Percentiles rank a stretch among this genome's conserved stretches.
phyloP scores from a whole-genome alignment of 2,888 invertebrate genomes.

The Drosophila infuscata region DNA sequence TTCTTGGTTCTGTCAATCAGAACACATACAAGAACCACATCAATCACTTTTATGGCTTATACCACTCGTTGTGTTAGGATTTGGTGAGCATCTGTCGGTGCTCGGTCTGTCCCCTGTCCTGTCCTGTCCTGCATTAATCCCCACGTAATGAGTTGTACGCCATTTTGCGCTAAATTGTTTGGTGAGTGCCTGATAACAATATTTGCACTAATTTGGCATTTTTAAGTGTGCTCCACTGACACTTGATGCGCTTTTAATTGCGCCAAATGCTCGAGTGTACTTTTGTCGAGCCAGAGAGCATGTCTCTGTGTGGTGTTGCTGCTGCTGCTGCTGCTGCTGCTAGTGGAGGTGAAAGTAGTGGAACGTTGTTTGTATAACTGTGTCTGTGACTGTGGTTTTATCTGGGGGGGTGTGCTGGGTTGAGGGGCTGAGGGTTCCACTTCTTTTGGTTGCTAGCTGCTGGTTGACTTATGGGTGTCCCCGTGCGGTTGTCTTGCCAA shows the following conservation, averaged over 20 bases:
- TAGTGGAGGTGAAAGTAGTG: conserved; percentile 7
- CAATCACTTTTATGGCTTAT: conserved; percentile 6
- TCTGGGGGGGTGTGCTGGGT: background rate
- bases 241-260: conserved; percentile 85
- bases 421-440: background rate
- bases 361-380: conserved; percentile 23
- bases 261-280: conserved; percentile 81
- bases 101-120: conserved; percentile 1
- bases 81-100: conserved; percentile 4
- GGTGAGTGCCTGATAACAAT: conserved; percentile 83
- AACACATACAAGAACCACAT: background rate
- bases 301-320: conserved; percentile 26
- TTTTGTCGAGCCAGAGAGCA: conserved; percentile 43
- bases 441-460: conserved; percentile 8
- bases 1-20: conserved; percentile 4
- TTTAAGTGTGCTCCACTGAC: conserved; percentile 84
- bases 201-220: conserved; percentile 85
- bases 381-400: conserved; percentile 9
- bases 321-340: background rate
- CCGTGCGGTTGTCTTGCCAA: conserved; percentile 65
- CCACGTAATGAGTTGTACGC: conserved; percentile 83
- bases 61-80: conserved; percentile 5
- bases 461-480: conserved; percentile 40
- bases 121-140: conserved; percentile 76
- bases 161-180: conserved; percentile 84